A percentile compares a stretch with the other conserved stretches of the same genome.
Conservation (phyloP, 2,797 vertebrate genomes). For the Antennarius maculatus region DNA sequence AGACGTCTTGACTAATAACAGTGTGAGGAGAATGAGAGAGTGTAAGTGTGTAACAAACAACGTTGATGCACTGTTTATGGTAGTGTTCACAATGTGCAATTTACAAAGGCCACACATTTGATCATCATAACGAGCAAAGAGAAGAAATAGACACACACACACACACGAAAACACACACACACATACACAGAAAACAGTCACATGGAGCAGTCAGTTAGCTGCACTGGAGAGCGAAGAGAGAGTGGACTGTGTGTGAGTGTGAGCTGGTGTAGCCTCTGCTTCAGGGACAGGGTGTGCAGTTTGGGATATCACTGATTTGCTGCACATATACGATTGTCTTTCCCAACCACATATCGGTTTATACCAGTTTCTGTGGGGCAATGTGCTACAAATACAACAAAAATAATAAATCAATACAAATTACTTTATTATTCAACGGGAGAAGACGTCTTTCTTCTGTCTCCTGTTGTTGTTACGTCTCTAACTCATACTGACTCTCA, state of each 20-base stretch:
- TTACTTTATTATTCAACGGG: too few species aligned
- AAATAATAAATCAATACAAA: too few species aligned
- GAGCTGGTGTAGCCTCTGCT: background rate
- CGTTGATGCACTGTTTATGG: constrained; percentile 4
- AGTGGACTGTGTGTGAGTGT: background rate
- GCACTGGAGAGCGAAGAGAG: background rate
- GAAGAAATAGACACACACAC: background rate
- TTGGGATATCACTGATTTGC: background rate
- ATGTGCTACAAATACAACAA: too few species aligned
- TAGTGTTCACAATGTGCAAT: background rate
- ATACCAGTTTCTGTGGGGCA: too few species aligned
- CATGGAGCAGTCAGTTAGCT: background rate
- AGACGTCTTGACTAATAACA: constrained; percentile 2
- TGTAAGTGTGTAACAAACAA: constrained; percentile 12
- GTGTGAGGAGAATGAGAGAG: background rate
- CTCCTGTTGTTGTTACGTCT: too few species aligned
- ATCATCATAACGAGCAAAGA: constrained; percentile 4
- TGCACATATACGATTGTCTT: background rate
- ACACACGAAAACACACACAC: background rate
- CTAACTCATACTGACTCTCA: too few species aligned
- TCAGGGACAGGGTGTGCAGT: too few species aligned
- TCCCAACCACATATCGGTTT: too few species aligned
- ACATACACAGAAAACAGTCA: background rate
- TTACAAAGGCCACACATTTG: background rate
- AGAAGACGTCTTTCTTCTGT: too few species aligned